Evolutionary conservation across 1,140 invertebrate species (phyloP), one percentile per base, ranked within the genome.

Genomic region (Phortica variegata): DNA sequence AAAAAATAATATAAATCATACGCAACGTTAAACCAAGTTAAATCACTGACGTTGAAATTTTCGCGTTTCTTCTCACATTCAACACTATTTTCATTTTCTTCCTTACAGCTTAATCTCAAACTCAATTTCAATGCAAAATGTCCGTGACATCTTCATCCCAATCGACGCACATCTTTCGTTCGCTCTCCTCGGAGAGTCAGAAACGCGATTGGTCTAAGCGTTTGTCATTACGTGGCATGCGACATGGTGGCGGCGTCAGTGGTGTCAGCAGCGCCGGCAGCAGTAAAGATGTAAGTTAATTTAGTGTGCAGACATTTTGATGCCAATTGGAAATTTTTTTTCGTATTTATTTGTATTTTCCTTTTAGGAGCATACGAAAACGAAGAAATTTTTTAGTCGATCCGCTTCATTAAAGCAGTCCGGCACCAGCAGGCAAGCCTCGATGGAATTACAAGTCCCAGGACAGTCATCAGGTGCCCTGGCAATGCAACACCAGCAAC

Each of bases 201-300:
- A 79, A 79, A 52, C 75, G 80, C 23, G 81, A 83, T 43, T 83
- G 81, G 82, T 81, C 80, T 54, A 80, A 83, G 44, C 73, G 82
- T 34, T 75, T 83, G 17, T 83, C 82, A 52, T 65, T 83, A 41
- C 75, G 82, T 49, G 81, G 80, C 39, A 82, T 80, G 61, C 76
- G 80, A 38, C 76, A 80, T 43, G 69, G 52, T 13, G 56, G 43
- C 2, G 47, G 42, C 1, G 49, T 16, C 3, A 34, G 36, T 10
- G 40, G 43, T 29, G 29, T 42, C 6, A 47, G 34, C 15, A 46
- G 36, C 42, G 12, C 37, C 36, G 29, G 49, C 39, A 42, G 50
- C 43, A 51, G 54, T 45, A 75, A 70, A 58, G 73, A 63, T 73
- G 78, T 72, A 50, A 65, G 59, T 48, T 20, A 19, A n/a, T n/a